Evolutionary conservation across 2,888 invertebrate genomes (phyloP).

Genomic region (Cloeon dipterum): DNA sequence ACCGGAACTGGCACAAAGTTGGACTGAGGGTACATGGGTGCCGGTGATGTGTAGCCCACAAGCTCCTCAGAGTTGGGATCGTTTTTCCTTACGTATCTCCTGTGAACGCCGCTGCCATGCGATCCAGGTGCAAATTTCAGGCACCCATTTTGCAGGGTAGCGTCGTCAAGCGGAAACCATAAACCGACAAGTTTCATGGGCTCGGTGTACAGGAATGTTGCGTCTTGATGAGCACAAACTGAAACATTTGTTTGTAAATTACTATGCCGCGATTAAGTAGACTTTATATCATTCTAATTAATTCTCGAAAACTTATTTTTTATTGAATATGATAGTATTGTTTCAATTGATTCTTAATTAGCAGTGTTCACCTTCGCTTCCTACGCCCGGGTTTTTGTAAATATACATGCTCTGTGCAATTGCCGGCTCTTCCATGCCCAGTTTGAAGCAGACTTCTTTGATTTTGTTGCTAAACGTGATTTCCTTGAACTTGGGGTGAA

Average conservation of each 20-base stretch:
- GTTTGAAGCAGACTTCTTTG: conserved; percentile 43
- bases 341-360: background rate
- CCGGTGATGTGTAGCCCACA: conserved; percentile 42
- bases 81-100: conserved; percentile 45
- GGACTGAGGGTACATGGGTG: conserved; percentile 42
- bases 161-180: conserved; percentile 93
- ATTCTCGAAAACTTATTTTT: no score
- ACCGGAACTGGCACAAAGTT: conserved; percentile 61
- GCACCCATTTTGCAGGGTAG: conserved; percentile 82
- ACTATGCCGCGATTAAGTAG: no score
- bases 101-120: conserved; percentile 60
- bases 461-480: conserved; percentile 68
- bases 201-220: conserved; percentile 65
- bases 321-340: no score
- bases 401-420: conserved; percentile 95
- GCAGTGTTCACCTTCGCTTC: conserved; percentile 49
- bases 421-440: conserved; percentile 56
- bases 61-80: conserved; percentile 32
- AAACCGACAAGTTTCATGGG: conserved; percentile 61
- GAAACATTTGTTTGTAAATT: conserved; percentile 7
- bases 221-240: conserved; percentile 70
- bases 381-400: conserved; percentile 81
- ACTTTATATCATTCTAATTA: no score
- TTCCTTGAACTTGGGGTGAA: conserved; percentile 56
- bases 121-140: conserved; percentile 82